Conservation (phyloP, 1,140 invertebrate genomes). For the Alviniconcha marisindica region DNA sequence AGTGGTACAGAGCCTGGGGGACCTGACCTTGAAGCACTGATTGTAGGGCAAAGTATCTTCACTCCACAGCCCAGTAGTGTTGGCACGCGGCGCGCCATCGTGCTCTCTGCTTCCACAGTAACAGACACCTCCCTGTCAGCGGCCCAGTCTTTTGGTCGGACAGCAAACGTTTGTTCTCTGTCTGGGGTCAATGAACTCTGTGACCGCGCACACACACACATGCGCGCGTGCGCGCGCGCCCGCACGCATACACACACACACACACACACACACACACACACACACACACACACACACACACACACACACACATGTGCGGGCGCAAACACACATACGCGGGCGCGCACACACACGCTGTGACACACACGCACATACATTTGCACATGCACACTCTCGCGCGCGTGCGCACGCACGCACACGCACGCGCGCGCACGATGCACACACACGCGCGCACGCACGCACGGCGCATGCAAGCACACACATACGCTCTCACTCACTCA, state of each 20-base stretch:
- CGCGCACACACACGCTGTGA: not conserved
- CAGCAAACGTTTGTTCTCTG: no score
- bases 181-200: no score
- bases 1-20: no score
- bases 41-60: no score
- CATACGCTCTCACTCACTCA: not conserved
- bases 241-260: slow-evolving; percentile 10
- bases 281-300: not conserved
- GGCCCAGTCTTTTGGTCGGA: no score
- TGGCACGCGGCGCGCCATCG: no score
- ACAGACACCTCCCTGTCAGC: no score
- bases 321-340: not conserved
- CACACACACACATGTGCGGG: not conserved
- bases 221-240: not conserved
- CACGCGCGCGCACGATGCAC: not conserved
- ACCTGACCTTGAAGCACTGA: no score
- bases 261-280: slow-evolving; percentile 22
- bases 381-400: not conserved
- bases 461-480: not conserved
- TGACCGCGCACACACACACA: not conserved
- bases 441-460: no score
- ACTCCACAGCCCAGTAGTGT: no score
- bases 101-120: no score
- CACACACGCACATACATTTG: not conserved
- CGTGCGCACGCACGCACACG: not conserved